These are phyloP conservation scores for Elephantulus edwardii DNA, from an alignment of 2,113 vertebrate genomes.

Conservation along the genomic window DNA sequence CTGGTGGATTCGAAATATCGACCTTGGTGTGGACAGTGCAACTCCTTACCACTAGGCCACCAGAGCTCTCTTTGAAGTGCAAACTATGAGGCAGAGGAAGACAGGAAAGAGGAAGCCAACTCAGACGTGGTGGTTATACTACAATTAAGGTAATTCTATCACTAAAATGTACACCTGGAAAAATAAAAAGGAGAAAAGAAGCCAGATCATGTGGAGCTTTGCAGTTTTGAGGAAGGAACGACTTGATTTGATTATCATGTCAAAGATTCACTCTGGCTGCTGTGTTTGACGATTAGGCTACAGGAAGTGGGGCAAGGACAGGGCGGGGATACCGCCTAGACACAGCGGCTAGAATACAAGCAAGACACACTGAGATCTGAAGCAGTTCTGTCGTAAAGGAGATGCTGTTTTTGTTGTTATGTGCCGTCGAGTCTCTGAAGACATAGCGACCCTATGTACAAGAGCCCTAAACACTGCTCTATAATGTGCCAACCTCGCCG, in stretches of 20 bases:
- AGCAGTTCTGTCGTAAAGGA: background rate
- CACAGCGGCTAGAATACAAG: background rate
- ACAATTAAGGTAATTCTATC: background rate
- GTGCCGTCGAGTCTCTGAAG: too few species aligned
- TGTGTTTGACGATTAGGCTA: background rate
- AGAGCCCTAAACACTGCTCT: too few species aligned
- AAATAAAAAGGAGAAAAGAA: background rate
- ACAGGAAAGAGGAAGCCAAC: background rate
- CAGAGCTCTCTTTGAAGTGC: too few species aligned
- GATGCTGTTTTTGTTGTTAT: too few species aligned
- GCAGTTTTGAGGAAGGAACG: background rate
- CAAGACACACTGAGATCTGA: background rate
- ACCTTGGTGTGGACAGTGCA: too few species aligned
- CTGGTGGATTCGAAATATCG: too few species aligned
- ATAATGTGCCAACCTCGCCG: too few species aligned
- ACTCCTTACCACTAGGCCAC: too few species aligned
- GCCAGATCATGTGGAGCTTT: background rate
- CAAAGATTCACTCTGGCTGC: background rate
- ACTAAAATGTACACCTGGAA: background rate
- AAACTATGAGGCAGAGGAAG: background rate
- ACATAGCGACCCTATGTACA: too few species aligned
- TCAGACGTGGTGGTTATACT: background rate
- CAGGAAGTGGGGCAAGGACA: background rate
- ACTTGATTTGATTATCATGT: background rate
- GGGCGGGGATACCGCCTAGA: background rate